Conservation (phyloP, 2,113 vertebrate species). For the Ginglymostoma cirratum region DNA sequence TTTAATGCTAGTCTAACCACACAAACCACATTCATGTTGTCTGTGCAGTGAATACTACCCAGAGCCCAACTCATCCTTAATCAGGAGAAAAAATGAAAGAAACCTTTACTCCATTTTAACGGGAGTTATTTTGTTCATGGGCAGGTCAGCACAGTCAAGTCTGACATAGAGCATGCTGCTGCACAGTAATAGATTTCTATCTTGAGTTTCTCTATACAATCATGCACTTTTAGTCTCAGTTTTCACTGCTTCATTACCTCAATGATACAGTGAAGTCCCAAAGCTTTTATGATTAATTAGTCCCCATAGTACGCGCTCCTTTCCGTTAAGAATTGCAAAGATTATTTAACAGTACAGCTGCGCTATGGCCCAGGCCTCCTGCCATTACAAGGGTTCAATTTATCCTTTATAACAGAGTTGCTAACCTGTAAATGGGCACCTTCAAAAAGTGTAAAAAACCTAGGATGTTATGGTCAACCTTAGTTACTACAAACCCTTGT, state of each 20-base stretch:
- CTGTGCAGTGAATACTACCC: background rate
- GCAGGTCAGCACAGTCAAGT: background rate
- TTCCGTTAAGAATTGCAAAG: conserved; percentile 52
- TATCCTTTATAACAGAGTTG: background rate
- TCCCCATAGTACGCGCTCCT: conserved; percentile 67
- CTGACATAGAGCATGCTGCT: background rate
- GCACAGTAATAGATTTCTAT: conserved; percentile 81
- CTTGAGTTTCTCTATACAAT: conserved; percentile 80
- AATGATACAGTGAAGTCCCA: conserved; percentile 74
- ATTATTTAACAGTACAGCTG: conserved; percentile 42
- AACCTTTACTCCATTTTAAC: background rate
- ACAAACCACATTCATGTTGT: background rate
- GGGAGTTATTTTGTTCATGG: background rate
- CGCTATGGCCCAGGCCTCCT: conserved; percentile 41
- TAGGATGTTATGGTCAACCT: background rate
- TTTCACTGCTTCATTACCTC: conserved; percentile 71
- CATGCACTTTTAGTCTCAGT: conserved; percentile 86
- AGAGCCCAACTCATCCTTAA: background rate
- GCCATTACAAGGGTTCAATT: background rate
- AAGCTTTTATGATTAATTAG: conserved; percentile 79
- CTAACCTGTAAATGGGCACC: background rate
- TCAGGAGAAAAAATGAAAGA: background rate
- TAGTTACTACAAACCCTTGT: background rate
- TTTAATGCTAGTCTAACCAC: background rate
- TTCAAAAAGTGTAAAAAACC: background rate